Evolutionary conservation across 2,888 invertebrate species (phyloP).

Genomic region (Leptopilina syphax): DNA sequence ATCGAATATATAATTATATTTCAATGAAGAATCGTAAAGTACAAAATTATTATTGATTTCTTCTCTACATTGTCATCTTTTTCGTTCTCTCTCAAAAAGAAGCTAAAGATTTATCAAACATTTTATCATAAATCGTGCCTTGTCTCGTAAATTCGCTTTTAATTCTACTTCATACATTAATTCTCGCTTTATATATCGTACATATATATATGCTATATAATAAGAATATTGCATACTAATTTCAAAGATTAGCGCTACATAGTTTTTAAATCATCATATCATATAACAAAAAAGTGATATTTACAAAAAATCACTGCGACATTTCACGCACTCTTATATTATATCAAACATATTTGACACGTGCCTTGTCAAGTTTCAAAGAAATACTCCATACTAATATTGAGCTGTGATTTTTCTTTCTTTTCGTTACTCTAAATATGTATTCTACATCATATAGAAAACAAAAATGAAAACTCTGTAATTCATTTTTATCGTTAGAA

Average conservation of each 20-base stretch:
- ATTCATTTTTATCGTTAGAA: background rate
- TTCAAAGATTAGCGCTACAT: slow-evolving; percentile 12
- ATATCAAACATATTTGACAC: slow-evolving; percentile 5
- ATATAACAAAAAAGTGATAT: slow-evolving; percentile 3
- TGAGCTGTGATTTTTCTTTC: slow-evolving; percentile 28
- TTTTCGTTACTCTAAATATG: background rate
- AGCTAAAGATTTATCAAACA: slow-evolving; percentile 27
- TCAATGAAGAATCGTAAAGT: background rate
- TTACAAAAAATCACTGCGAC: slow-evolving; percentile 18
- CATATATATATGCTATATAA: background rate
- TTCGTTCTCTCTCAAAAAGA: background rate
- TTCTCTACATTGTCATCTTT: slow-evolving; percentile 7
- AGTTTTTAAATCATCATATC: slow-evolving; percentile 5
- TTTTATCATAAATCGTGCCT: slow-evolving; percentile 38
- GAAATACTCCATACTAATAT: slow-evolving; percentile 37
- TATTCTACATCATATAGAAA: background rate
- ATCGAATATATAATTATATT: background rate
- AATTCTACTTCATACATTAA: slow-evolving; percentile 22
- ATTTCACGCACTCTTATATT: slow-evolving; percentile 22
- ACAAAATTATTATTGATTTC: slow-evolving; percentile 1
- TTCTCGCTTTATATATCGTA: slow-evolving; percentile 1
- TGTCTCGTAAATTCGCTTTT: slow-evolving; percentile 21
- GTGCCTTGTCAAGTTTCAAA: slow-evolving; percentile 35
- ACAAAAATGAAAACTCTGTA: slow-evolving; percentile 1
- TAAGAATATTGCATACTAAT: slow-evolving; percentile 17